Evolutionary conservation across 2,113 vertebrate genomes (phyloP).

Genomic region (Dolichallabes microphthalmus): DNA sequence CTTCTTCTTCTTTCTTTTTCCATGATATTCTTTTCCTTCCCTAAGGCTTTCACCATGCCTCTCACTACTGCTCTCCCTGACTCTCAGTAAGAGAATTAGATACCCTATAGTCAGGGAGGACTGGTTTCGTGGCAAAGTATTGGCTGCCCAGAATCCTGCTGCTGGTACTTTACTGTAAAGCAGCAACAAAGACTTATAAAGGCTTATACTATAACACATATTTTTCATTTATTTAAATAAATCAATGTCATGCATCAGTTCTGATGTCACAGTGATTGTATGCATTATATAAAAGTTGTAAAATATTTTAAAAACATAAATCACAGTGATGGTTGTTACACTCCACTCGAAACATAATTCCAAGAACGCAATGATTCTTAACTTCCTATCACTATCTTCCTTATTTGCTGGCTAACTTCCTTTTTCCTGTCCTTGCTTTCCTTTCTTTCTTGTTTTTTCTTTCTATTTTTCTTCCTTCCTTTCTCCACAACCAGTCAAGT

Average conservation of each 20-base stretch:
- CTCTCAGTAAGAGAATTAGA: constrained; percentile 7
- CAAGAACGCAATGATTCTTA: background rate
- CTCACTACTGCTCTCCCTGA: background rate
- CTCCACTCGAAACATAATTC: background rate
- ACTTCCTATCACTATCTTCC: background rate
- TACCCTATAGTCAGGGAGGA: constrained; percentile 49
- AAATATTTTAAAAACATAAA: background rate
- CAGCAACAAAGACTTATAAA: background rate
- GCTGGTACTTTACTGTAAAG: constrained; percentile 44
- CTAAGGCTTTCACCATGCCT: background rate
- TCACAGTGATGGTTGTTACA: background rate
- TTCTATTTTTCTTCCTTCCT: background rate
- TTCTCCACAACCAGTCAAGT: background rate
- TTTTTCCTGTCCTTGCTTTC: background rate
- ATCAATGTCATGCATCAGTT: background rate
- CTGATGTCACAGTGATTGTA: background rate
- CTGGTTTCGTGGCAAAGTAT: constrained; percentile 38
- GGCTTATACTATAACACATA: background rate
- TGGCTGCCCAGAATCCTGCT: constrained; percentile 60
- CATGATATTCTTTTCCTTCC: constrained; percentile 27
- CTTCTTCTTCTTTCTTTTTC: constrained; percentile 18
- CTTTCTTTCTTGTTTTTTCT: background rate
- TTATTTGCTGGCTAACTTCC: background rate
- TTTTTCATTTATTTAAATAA: too few relatives aligned
- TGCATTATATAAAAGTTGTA: background rate